Evolutionary conservation across 2,888 invertebrate genomes (phyloP), one percentile per base, ranked within the genome.

Genomic region (Papilio demoleus): DNA sequence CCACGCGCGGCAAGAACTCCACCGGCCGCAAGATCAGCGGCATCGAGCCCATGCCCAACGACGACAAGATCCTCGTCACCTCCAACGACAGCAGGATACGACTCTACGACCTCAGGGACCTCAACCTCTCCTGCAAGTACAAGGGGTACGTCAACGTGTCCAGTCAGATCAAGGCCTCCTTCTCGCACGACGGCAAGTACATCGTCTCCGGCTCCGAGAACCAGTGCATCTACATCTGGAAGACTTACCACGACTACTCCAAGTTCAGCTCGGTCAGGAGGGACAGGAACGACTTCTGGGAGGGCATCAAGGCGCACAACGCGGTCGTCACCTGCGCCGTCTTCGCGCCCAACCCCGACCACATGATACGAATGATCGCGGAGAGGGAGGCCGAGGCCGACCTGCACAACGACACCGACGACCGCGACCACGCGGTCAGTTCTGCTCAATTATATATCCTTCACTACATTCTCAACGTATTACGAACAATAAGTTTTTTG

Each of bases 191-290:
- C 81, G 99, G 99, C 0, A 98, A 98, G 81, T 99, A 98, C 85
- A 98, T 99, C 59, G 96, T 99, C 0, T 98, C 98, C 82, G 99
- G 99, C 0, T 99, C 99, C 0, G 99, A 99, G 82, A 99, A 99
- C 90, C 97, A 98, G 80, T 98, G 98, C 87, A 97, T 99, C 76
- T 99, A 99, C 83, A 96, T 99, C 67, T 99, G 99, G 99, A 97
- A 98, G 88, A 99, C 99, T 0, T 96, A 97, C 85, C 98, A 99
- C 80, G 99, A 99, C 81, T 98, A 98, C 84, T 96, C 98, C 1
- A 98, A 98, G 90, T 97, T 99, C 81, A 96, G 97, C 34, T 98
- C 98, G 17, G 95, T 95, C 65, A 93, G 99, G 62, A 93, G 99
- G 59, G 99, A 99, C 85, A 93, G 99, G 56, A 99, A 99, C 83